Percentiles rank a stretch among this genome's conserved stretches.
phyloP scores from a whole-genome alignment of 2,888 invertebrate species.

The Ypsolopha scabrella region DNA sequence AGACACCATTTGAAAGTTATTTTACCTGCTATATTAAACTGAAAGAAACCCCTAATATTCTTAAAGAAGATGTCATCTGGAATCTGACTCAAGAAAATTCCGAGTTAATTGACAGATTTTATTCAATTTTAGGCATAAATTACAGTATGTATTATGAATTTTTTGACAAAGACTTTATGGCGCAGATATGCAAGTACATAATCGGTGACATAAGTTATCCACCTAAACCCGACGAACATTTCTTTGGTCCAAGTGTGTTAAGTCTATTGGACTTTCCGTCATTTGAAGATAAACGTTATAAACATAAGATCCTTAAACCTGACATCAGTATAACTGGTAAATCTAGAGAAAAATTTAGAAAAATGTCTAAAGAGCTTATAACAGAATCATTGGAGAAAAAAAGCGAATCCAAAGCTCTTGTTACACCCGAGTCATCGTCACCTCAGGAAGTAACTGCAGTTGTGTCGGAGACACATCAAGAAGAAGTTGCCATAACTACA shows the following conservation, averaged over 20 bases:
- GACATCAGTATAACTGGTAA: conserved; percentile 18
- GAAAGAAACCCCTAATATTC: conserved; percentile 47
- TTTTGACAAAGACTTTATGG: conserved; percentile 65
- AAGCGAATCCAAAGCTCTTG: too few relatives aligned
- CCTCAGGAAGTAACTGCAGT: too few relatives aligned
- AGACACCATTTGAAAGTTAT: conserved; percentile 59
- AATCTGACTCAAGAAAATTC: conserved; percentile 49
- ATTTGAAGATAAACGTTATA: conserved; percentile 42
- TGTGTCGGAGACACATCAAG: too few relatives aligned
- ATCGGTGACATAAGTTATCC: conserved; percentile 48
- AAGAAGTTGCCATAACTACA: conserved; percentile 18
- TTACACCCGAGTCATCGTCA: too few relatives aligned
- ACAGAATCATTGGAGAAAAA: too few relatives aligned
- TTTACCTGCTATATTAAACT: conserved; percentile 70
- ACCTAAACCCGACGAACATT: conserved; percentile 30
- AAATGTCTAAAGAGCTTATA: neutral
- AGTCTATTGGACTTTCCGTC: conserved; percentile 40
- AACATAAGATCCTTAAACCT: conserved; percentile 45
- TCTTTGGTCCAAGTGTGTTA: conserved; percentile 53
- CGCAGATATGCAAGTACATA: conserved; percentile 56
- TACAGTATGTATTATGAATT: conserved; percentile 70
- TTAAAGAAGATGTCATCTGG: conserved; percentile 50
- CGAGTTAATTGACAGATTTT: conserved; percentile 69
- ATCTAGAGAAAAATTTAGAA: neutral
- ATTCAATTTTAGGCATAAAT: conserved; percentile 67